A percentile compares a stretch with the other conserved stretches of the same genome.
phyloP scores from a whole-genome alignment of 1,140 invertebrate species.

The Drosophila quadrilineata region DNA sequence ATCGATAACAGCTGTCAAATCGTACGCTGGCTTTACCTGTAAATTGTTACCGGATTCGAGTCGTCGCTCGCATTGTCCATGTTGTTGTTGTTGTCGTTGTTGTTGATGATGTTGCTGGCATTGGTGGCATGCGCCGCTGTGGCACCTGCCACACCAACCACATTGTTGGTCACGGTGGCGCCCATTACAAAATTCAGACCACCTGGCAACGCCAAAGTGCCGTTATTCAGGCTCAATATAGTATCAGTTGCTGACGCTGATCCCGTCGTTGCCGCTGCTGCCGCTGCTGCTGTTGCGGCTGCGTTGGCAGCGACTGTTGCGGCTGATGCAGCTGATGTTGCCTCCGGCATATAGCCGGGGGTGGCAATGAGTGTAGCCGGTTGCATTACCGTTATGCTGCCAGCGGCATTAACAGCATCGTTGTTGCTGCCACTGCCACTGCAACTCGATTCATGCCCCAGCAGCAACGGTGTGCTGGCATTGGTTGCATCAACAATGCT shows the following conservation, averaged over 20 bases:
- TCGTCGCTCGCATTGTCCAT: constrained; percentile 90
- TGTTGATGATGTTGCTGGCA: constrained; percentile 87
- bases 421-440: constrained; percentile 8
- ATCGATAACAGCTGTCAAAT: not conserved
- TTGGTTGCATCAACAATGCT: constrained; percentile 38
- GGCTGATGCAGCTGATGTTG: not conserved
- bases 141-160: constrained; percentile 10
- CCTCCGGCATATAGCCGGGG: not conserved
- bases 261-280: not conserved
- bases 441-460: constrained; percentile 56
- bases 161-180: constrained; percentile 29
- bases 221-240: constrained; percentile 34
- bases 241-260: constrained; percentile 2
- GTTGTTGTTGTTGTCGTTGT: constrained; percentile 87
- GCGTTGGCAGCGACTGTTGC: not conserved
- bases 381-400: constrained; percentile 13
- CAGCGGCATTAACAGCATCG: not conserved
- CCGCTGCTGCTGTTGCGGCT: not conserved
- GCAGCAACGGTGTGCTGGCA: constrained; percentile 58
- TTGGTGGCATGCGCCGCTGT: constrained; percentile 81
- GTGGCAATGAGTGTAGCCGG: not conserved
- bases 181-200: constrained; percentile 59
- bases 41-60: constrained; percentile 90
- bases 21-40: constrained; percentile 85
- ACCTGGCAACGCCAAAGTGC: constrained; percentile 50